Conservation (phyloP, 2,797 vertebrate genomes). For the Sternarchorhynchus goeldii region DNA sequence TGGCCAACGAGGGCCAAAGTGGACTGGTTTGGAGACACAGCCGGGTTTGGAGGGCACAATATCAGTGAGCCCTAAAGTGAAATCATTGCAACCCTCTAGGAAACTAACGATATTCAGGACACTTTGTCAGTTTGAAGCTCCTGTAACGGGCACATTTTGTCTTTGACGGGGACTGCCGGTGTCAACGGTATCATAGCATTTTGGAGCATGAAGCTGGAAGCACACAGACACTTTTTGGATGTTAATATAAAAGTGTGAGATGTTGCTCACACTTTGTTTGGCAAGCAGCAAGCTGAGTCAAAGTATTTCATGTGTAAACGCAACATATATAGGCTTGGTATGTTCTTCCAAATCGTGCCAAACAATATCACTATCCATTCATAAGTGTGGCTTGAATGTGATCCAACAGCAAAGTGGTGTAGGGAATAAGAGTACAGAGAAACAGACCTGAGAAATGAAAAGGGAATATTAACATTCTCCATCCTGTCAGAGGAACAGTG, state of each 20-base stretch:
- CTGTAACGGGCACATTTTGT: background rate
- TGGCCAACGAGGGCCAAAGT: slow-evolving; percentile 13
- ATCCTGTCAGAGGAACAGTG: slow-evolving; percentile 17
- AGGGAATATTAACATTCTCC: background rate
- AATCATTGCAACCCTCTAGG: background rate
- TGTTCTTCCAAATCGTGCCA: too few species aligned
- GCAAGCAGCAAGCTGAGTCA: too few species aligned
- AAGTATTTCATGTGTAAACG: too few species aligned
- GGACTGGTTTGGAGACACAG: background rate
- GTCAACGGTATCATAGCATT: background rate
- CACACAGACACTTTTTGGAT: background rate
- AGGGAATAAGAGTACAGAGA: too few species aligned
- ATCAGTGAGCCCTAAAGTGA: background rate
- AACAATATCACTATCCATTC: too few species aligned
- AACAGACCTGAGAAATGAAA: background rate
- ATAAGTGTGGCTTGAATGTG: too few species aligned
- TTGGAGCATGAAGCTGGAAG: background rate
- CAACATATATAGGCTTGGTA: too few species aligned
- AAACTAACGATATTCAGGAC: too few species aligned
- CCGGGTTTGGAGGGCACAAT: slow-evolving; percentile 5
- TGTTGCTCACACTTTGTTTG: too few species aligned
- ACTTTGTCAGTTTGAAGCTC: background rate
- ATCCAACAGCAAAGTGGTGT: too few species aligned
- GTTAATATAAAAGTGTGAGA: too few species aligned
- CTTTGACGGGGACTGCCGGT: background rate